Evolutionary conservation across 1,140 invertebrate species (phyloP).

Genomic region (Magallana angulata): DNA sequence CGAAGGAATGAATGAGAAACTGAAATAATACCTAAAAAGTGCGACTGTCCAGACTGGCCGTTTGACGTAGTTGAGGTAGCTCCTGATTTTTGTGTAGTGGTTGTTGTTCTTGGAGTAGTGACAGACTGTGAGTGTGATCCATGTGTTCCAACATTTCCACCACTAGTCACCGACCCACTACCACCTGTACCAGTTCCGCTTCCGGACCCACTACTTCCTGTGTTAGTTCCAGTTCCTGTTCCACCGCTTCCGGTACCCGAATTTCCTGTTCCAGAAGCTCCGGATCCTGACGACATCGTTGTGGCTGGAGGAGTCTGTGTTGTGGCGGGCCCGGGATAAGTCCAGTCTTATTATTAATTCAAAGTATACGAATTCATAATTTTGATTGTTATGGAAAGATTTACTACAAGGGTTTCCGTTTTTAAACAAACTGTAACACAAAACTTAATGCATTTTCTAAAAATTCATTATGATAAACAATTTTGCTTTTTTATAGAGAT

Average conservation of each 20-base stretch:
- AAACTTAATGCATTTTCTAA: no score
- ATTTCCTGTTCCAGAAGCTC: slow-evolving; percentile 38
- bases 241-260: not conserved
- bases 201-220: slow-evolving; percentile 61
- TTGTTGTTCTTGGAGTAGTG: not conserved
- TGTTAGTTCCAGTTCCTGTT: slow-evolving; percentile 56
- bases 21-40: not conserved
- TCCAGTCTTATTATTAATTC: not conserved
- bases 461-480: no score
- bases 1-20: no score
- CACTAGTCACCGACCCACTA: not conserved
- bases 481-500: no score
- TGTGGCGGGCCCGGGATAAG: slow-evolving; percentile 28
- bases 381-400: no score
- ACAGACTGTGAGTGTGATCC: not conserved
- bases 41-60: not conserved
- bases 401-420: no score
- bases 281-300: slow-evolving; percentile 21
- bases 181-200: slow-evolving; percentile 8
- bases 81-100: not conserved
- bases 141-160: not conserved
- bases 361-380: not conserved
- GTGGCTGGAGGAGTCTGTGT: slow-evolving; percentile 11
- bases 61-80: not conserved
- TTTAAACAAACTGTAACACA: no score